Base-by-base conservation (phyloP, 2,113 vertebrate species). In the Ursus arctos region DNA sequence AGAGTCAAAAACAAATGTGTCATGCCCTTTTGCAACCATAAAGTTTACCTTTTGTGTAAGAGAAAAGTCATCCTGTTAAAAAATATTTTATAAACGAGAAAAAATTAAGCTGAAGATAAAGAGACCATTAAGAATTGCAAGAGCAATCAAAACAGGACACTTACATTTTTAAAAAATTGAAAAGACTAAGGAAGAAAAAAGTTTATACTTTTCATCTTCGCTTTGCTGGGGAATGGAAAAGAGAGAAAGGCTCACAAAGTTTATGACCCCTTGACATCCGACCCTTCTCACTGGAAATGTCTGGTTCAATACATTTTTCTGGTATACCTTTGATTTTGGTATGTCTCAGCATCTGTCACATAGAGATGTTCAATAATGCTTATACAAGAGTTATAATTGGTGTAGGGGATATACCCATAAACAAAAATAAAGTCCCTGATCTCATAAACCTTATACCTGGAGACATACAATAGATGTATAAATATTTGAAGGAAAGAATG, bases 41-140 rank as follows among this genome's bases (percentile, higher is more conserved):
- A 95, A 79, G 91, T 82, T 77, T 80, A 92, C 36, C 19, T 76
- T 96, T 81, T 22, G 19, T 77, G 82, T 63, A 51, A 86, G 31
- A 91, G 49, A 91, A 93, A 92, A 84, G 83, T 67, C 19, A 83
- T 59, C 61, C 31, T 81, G 26, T 69, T 90, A 83, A 83, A 93
- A 86, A 94, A 83, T 88, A 59, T 59, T 55, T 92, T 49, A 87
- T 87, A 65, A 94, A 83, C 59, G 13, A 92, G 36, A 79, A 18
- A 84, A 84, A 89, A 67, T 31, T 92, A 90, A 71, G 49, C 18
- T 72, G 53, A 89, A 88, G 55, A 83, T 26, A 91, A 88, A 63
- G 26, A 71, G n/a, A 88, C 14, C 2, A 15, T 43, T 81, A 84
- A 94, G 63, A 47, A 43, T 51, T 81, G 49, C n/a, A 80, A 92